Percentiles rank a stretch among this genome's conserved stretches.
These are phyloP conservation scores for Fukomys damarensis DNA, from an alignment of 2,113 vertebrate species.

Conservation along the genomic window DNA sequence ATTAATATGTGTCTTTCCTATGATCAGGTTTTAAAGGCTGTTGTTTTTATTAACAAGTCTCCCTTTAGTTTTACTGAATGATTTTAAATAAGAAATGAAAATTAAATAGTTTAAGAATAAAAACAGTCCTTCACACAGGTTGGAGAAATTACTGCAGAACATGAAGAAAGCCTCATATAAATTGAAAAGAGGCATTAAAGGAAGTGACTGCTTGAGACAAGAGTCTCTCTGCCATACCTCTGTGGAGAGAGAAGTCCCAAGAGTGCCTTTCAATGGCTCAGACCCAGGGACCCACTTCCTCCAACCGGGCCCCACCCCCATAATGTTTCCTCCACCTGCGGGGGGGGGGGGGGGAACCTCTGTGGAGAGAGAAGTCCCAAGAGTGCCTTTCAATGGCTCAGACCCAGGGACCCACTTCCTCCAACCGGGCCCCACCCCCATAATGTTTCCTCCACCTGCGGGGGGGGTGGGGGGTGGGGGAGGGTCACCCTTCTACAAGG, in stretches of 20 bases:
- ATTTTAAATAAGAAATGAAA: conserved; percentile 39
- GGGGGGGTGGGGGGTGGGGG: not conserved
- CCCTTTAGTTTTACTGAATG: not conserved
- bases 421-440: not conserved
- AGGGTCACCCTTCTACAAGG: too few relatives aligned
- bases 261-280: not conserved
- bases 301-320: not conserved
- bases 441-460: not conserved
- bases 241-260: not conserved
- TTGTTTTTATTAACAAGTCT: not conserved
- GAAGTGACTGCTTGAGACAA: not conserved
- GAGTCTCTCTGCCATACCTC: not conserved
- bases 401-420: accelerated
- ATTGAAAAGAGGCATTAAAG: not conserved
- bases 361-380: not conserved
- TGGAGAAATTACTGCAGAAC: not conserved
- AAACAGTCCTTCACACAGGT: not conserved
- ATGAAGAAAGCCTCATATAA: not conserved
- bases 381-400: not conserved
- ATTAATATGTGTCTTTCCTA: not conserved
- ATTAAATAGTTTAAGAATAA: not conserved
- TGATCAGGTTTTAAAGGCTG: not conserved
- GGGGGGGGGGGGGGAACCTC: not conserved
- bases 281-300: accelerated
- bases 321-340: not conserved